phyloP scores from a whole-genome alignment of 2,113 vertebrate genomes.

The Callipepla californica region DNA sequence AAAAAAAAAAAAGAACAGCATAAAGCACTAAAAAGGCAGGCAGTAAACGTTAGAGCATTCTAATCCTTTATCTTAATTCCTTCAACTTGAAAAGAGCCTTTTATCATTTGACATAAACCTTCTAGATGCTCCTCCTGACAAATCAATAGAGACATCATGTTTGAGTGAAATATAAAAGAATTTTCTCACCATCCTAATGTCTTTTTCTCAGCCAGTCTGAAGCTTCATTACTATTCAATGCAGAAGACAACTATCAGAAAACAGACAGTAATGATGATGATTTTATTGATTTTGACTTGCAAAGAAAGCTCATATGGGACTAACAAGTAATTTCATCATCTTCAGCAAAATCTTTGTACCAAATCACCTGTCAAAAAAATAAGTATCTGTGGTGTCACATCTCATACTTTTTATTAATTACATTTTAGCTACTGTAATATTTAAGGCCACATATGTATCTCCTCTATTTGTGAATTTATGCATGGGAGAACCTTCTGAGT shows the following conservation, averaged over 20 bases:
- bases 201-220: neutral
- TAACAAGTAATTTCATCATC: conserved; percentile 17
- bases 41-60: neutral
- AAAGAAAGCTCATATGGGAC: conserved; percentile 23
- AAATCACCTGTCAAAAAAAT: neutral
- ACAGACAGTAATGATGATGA: conserved; percentile 46
- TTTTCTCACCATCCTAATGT: neutral
- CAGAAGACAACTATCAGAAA: conserved; percentile 29
- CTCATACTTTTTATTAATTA: neutral
- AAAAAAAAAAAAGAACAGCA: neutral
- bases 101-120: conserved; percentile 26
- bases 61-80: neutral
- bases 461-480: neutral
- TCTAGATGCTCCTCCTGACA: conserved; percentile 29
- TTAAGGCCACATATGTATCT: neutral
- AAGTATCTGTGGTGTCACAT: neutral
- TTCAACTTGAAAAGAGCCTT: conserved; percentile 38
- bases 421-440: neutral
- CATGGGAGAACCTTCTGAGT: neutral
- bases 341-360: conserved; percentile 2
- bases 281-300: conserved; percentile 63
- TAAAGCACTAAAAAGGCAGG: neutral
- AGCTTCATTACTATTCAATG: conserved; percentile 39
- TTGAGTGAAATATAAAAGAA: conserved; percentile 46
- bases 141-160: conserved; percentile 29